A percentile compares a stretch with the other conserved stretches of the same genome.
Evolutionary conservation across 2,797 vertebrate species (phyloP).

Genomic region (Alectoris magna): DNA sequence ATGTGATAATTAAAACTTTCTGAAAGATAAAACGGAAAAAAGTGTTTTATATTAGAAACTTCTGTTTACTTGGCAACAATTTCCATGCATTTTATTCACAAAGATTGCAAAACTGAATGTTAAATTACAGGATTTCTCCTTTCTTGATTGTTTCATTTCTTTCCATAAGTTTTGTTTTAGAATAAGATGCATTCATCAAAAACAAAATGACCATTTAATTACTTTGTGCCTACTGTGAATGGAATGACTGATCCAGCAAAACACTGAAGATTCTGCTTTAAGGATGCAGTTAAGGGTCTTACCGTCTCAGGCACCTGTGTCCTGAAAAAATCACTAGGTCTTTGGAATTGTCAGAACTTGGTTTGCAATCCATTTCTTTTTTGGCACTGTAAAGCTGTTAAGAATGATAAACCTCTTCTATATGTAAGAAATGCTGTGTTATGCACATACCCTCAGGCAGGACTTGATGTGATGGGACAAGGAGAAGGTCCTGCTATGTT

Average conservation of each 20-base stretch:
- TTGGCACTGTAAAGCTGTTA: neutral
- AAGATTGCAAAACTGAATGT: neutral
- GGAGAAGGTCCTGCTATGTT: neutral
- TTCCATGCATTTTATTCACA: neutral
- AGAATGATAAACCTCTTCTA: neutral
- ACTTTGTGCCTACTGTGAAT: fast-evolving
- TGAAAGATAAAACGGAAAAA: neutral
- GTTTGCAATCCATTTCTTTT: neutral
- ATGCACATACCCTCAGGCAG: fast-evolving
- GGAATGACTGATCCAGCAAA: neutral
- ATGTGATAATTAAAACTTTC: neutral
- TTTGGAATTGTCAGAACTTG: neutral
- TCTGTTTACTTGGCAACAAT: neutral
- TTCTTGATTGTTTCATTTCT: neutral
- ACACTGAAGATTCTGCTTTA: neutral
- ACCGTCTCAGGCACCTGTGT: too few species aligned
- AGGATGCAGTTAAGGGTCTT: neutral
- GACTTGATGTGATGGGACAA: neutral
- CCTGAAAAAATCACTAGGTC: neutral
- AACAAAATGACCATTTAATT: neutral
- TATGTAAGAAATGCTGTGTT: neutral
- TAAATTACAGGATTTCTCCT: neutral
- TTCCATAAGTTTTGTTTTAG: neutral
- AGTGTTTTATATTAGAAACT: neutral
- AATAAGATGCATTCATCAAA: neutral